These are phyloP conservation scores for Hydractinia echinata DNA, from an alignment of 30 jellyfish, hydroid and myxozoan genomes.

Conservation along the genomic window DNA sequence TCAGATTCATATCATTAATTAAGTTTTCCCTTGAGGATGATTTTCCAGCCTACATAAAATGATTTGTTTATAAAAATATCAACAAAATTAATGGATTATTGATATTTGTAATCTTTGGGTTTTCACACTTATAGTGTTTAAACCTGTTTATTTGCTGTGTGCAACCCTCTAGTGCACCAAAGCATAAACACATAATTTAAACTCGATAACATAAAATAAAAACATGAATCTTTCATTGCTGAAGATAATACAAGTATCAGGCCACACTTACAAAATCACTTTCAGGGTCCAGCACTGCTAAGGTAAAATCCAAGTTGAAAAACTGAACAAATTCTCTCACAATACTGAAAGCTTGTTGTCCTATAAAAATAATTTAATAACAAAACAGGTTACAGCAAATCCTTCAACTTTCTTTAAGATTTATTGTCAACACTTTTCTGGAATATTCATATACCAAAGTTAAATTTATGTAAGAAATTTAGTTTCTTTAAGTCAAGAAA, in stretches of 20 bases:
- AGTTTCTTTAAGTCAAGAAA: no score
- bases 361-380: slow-evolving; percentile 25
- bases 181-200: no score
- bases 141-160: no score
- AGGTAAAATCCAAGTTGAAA: slow-evolving; percentile 73
- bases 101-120: no score
- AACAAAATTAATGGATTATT: no score
- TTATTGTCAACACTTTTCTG: neutral
- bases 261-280: slow-evolving; percentile 49
- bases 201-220: no score
- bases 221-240: neutral
- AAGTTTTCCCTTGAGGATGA: slow-evolving; percentile 12
- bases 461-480: no score
- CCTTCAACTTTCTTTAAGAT: neutral
- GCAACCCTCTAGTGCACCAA: no score
- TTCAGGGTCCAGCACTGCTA: slow-evolving; percentile 92
- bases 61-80: no score
- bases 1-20: slow-evolving; percentile 13
- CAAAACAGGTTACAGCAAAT: neutral
- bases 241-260: neutral
- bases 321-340: slow-evolving; percentile 69
- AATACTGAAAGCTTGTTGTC: slow-evolving; percentile 53
- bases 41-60: neutral
- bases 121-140: no score
- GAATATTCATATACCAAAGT: no score